A percentile compares a stretch with the other conserved stretches of the same genome.
These are phyloP conservation scores for Plutomurus gul DNA, from an alignment of 1,140 invertebrate genomes.

Conservation along the genomic window DNA sequence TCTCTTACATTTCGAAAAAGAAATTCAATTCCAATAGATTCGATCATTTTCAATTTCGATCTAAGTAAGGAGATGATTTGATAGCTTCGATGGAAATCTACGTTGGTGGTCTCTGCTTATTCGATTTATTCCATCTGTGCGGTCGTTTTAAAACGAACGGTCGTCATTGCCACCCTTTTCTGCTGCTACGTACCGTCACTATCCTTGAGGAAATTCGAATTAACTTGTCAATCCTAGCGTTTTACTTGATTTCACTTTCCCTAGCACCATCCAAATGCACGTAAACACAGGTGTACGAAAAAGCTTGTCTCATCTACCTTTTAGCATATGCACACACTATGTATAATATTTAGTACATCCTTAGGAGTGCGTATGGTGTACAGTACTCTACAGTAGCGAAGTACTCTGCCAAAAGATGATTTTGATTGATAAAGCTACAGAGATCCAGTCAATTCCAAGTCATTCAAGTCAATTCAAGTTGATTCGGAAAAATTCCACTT, in stretches of 20 bases:
- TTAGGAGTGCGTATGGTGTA: no score
- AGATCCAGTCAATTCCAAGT: not conserved
- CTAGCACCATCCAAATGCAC: not conserved
- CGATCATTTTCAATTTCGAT: not conserved
- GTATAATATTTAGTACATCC: no score
- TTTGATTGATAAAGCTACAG: conserved; percentile 3
- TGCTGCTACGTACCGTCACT: no score
- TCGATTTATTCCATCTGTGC: not conserved
- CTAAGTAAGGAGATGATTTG: not conserved
- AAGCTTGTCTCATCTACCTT: no score
- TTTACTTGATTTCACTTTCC: not conserved
- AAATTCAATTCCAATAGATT: no score
- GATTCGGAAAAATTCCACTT: not conserved
- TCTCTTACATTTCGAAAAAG: no score
- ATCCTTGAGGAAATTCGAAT: not conserved
- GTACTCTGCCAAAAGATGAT: conserved; percentile 10
- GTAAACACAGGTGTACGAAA: not conserved
- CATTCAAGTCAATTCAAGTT: not conserved
- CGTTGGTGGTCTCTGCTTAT: conserved; percentile 3
- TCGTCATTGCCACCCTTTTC: no score
- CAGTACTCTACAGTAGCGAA: no score
- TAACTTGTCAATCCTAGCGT: not conserved
- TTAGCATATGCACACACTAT: no score
- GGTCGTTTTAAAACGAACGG: no score
- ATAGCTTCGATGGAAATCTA: conserved; percentile 1